Evolutionary conservation across 2,797 vertebrate species (phyloP).

Genomic region (Eleutherodactylus coqui): DNA sequence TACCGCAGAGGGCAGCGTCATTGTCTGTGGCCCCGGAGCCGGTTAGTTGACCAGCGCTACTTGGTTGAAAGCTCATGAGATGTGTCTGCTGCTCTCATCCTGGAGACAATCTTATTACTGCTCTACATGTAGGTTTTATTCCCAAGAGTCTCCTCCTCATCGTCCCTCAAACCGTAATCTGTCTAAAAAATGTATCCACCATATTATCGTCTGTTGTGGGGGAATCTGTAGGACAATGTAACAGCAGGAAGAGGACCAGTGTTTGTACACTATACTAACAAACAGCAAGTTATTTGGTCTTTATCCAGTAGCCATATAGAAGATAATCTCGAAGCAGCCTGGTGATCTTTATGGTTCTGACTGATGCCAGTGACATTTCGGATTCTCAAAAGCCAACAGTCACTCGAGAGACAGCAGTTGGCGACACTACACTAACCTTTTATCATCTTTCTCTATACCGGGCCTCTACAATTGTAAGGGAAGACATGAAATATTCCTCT

Average conservation of each 20-base stretch:
- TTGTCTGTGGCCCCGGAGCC: not conserved
- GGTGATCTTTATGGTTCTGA: not conserved
- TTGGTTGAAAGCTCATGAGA: not conserved
- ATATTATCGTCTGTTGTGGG: no score
- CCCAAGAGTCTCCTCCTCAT: not conserved
- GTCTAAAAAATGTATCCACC: not conserved
- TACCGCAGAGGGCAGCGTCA: not conserved
- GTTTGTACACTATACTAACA: no score
- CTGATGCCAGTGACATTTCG: not conserved
- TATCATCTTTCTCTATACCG: not conserved
- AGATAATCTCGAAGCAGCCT: not conserved
- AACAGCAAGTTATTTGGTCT: not conserved
- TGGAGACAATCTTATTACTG: not conserved
- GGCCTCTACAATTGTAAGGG: not conserved
- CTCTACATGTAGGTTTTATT: not conserved
- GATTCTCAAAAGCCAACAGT: not conserved
- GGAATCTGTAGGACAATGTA: no score
- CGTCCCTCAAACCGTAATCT: not conserved
- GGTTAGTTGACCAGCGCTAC: not conserved
- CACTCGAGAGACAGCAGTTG: not conserved
- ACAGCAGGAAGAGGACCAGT: no score
- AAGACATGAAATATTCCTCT: slow-evolving; percentile 13
- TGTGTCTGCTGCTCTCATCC: not conserved
- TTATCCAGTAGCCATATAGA: not conserved
- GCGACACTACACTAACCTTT: not conserved